Percentiles rank a stretch among this genome's conserved stretches.
phyloP scores from a whole-genome alignment of 2,888 invertebrate species.

The Ernsta delagoae region DNA sequence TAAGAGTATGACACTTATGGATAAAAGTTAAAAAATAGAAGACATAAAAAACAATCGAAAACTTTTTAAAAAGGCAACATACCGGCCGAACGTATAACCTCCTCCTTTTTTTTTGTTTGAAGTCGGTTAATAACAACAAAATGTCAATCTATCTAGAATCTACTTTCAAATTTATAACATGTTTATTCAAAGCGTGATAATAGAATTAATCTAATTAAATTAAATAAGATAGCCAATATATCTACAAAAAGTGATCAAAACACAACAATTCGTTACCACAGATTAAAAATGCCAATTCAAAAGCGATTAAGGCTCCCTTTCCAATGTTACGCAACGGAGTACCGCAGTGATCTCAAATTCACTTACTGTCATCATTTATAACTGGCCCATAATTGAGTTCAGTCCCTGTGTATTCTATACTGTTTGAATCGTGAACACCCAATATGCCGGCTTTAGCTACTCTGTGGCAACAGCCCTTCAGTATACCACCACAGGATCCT shows the following conservation, averaged over 20 bases:
- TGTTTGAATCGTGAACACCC: constrained; percentile 87
- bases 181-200: not conserved
- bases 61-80: too few species aligned
- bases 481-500: constrained; percentile 92
- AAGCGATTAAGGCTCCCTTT: constrained; percentile 27
- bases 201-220: not conserved
- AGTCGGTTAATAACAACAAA: too few species aligned
- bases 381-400: constrained; percentile 90
- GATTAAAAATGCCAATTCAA: constrained; percentile 27
- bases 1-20: too few species aligned
- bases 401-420: constrained; percentile 85
- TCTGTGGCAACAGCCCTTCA: constrained; percentile 95
- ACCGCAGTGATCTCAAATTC: constrained; percentile 37
- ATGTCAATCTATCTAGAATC: too few species aligned
- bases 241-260: constrained; percentile 7
- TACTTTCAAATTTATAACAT: too few species aligned
- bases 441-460: constrained; percentile 87
- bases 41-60: too few species aligned
- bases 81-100: too few species aligned
- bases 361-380: constrained; percentile 92
- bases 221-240: not conserved
- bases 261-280: constrained; percentile 6
- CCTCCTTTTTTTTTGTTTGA: too few species aligned
- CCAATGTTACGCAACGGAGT: constrained; percentile 46
- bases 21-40: too few species aligned